phyloP scores from a whole-genome alignment of 2,888 invertebrate species.

The Ophion obscuratus region DNA sequence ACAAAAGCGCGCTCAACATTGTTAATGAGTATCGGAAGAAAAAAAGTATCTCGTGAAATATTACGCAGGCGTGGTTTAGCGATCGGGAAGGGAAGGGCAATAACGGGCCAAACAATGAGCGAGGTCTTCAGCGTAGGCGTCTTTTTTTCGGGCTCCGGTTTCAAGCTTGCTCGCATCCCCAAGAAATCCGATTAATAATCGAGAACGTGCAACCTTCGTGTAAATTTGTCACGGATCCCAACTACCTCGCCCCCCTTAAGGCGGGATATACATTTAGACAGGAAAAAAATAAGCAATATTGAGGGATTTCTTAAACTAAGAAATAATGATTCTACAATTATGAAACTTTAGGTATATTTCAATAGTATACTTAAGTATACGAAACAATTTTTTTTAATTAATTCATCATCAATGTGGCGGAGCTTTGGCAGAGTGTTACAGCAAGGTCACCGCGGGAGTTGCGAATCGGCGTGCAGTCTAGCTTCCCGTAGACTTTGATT shows the following conservation, averaged over 20 bases:
- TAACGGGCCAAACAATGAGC: not conserved
- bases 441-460: no score
- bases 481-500: no score
- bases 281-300: no score
- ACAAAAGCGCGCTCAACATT: not conserved
- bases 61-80: not conserved
- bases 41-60: not conserved
- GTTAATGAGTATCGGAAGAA: not conserved
- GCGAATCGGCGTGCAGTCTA: no score
- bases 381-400: no score
- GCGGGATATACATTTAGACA: no score
- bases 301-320: no score
- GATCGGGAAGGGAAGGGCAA: not conserved
- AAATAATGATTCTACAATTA: no score
- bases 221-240: not conserved
- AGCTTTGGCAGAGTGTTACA: no score
- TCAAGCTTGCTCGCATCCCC: not conserved
- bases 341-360: no score
- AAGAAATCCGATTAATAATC: not conserved
- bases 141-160: not conserved
- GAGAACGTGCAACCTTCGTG: not conserved
- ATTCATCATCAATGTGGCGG: no score
- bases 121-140: not conserved
- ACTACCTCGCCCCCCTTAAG: not conserved
- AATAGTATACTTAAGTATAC: no score